Evolutionary conservation across 2,888 invertebrate genomes (phyloP).

Genomic region (Apamea epomidion): DNA sequence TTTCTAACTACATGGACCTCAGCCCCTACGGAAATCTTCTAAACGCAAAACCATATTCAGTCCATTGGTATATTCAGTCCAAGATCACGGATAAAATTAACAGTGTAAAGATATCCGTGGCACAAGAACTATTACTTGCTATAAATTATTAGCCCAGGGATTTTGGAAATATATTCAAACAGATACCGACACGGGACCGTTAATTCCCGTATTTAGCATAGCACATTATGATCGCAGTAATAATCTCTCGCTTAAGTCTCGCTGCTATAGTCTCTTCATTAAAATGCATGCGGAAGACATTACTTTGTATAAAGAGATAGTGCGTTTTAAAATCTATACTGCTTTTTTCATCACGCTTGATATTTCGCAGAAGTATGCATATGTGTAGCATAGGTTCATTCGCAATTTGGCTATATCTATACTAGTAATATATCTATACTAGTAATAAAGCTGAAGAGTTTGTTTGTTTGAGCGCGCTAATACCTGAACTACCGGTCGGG

Average conservation of each 20-base stretch:
- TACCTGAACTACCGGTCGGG: no score
- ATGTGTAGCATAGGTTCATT: background rate
- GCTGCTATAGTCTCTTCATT: conserved; percentile 39
- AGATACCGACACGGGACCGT: conserved; percentile 29
- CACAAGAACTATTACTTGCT: conserved; percentile 2
- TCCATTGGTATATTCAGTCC: no score
- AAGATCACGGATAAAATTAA: background rate
- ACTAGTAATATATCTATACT: no score
- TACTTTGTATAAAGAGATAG: conserved; percentile 16
- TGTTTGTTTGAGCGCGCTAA: no score
- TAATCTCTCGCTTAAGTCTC: conserved; percentile 41
- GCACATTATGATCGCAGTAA: conserved; percentile 42
- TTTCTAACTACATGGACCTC: background rate
- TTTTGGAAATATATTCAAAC: conserved; percentile 43
- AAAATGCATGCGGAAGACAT: conserved; percentile 50
- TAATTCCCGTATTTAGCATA: conserved; percentile 51
- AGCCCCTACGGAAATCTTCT: background rate
- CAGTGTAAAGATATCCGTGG: background rate
- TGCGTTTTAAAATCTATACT: conserved; percentile 1
- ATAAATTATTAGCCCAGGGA: conserved; percentile 15
- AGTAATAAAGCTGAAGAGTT: no score
- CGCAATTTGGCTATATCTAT: no score
- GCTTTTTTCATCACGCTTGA: background rate
- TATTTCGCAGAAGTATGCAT: no score
- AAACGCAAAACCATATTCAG: background rate